phyloP scores from a whole-genome alignment of 2,888 invertebrate genomes.

The Melinaea menophilus region DNA sequence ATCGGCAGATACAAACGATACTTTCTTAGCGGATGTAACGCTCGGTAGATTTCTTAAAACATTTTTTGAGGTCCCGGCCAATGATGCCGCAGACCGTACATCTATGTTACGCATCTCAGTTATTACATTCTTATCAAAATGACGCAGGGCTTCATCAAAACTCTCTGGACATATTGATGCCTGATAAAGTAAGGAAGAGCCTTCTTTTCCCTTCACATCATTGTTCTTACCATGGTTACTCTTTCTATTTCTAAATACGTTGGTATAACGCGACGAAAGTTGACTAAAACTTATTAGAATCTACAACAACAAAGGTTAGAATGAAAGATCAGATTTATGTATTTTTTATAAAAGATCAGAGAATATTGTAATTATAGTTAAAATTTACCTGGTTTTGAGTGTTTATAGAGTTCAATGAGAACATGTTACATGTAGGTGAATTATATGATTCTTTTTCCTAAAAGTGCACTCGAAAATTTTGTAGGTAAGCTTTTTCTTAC shows the following conservation, averaged over 20 bases:
- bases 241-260: slow-evolving; percentile 67
- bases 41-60: slow-evolving; percentile 36
- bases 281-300: slow-evolving; percentile 75
- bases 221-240: slow-evolving; percentile 54
- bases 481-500: slow-evolving; percentile 58
- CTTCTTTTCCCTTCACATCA: slow-evolving; percentile 59
- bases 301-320: slow-evolving; percentile 58
- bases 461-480: slow-evolving; percentile 77
- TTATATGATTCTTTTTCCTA: slow-evolving; percentile 58
- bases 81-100: slow-evolving; percentile 46
- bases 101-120: slow-evolving; percentile 59
- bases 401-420: slow-evolving; percentile 76
- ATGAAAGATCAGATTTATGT: slow-evolving; percentile 33
- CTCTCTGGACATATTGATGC: slow-evolving; percentile 64
- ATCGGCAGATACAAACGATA: slow-evolving; percentile 60
- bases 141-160: slow-evolving; percentile 58
- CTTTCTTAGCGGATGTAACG: slow-evolving; percentile 48
- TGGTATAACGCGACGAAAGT: slow-evolving; percentile 66
- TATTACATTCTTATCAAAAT: slow-evolving; percentile 68
- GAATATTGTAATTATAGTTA: slow-evolving; percentile 7
- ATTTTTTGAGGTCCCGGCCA: slow-evolving; percentile 41
- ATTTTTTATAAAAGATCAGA: slow-evolving; percentile 9
- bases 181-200: slow-evolving; percentile 44
- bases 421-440: slow-evolving; percentile 76
- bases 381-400: slow-evolving; percentile 72